Evolutionary conservation across 2,888 invertebrate genomes (phyloP).

Genomic region (Malacosoma neustria): DNA sequence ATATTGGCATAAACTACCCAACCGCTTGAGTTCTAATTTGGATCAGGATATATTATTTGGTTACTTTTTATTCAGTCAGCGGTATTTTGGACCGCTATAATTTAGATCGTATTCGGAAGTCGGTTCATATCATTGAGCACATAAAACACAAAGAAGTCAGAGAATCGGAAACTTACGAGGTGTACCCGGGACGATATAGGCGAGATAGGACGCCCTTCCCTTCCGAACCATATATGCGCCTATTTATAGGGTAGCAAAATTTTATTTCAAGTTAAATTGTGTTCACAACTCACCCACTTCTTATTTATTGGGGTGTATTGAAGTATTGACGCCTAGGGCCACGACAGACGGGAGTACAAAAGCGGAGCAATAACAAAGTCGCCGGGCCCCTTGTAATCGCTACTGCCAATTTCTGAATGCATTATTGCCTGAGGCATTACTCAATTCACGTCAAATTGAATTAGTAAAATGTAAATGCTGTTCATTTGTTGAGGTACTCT

Average conservation of each 20-base stretch:
- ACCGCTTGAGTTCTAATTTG: too few relatives aligned
- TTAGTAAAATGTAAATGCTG: too few relatives aligned
- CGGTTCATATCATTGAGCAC: conserved; percentile 47
- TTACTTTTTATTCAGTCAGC: not conserved
- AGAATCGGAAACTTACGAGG: conserved; percentile 51
- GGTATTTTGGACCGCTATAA: conserved; percentile 13
- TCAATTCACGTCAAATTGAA: not conserved
- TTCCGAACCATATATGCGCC: conserved; percentile 54
- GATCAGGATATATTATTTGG: not conserved
- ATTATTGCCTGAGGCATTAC: conserved; percentile 21
- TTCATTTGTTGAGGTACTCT: too few relatives aligned
- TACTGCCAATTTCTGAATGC: conserved; percentile 43
- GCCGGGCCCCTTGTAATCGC: conserved; percentile 45
- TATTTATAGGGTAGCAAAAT: conserved; percentile 62
- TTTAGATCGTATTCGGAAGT: conserved; percentile 27
- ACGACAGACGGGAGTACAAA: conserved; percentile 32
- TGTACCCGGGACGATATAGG: conserved; percentile 42
- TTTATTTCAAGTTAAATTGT: conserved; percentile 72
- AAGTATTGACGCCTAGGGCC: conserved; percentile 40
- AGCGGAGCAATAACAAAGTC: conserved; percentile 40
- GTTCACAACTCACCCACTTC: conserved; percentile 57
- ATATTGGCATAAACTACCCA: too few relatives aligned
- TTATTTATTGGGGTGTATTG: conserved; percentile 49
- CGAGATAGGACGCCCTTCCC: conserved; percentile 47
- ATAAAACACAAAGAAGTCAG: conserved; percentile 48